These are phyloP conservation scores for Apeltes quadracus DNA, from an alignment of 2,113 vertebrate species.

Conservation along the genomic window DNA sequence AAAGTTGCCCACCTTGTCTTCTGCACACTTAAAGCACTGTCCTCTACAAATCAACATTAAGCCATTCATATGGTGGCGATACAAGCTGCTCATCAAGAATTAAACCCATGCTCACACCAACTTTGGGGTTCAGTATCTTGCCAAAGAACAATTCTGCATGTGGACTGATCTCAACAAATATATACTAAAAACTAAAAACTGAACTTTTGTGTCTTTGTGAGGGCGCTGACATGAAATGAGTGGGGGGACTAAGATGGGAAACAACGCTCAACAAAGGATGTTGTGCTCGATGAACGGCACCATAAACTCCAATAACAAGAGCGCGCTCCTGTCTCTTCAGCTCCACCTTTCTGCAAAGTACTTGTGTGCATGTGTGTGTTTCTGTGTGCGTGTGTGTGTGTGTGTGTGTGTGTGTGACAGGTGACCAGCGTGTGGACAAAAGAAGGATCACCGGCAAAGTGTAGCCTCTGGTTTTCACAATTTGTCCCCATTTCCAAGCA, in stretches of 20 bases:
- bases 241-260: neutral
- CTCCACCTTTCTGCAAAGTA: neutral
- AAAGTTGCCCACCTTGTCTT: neutral
- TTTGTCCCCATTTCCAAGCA: constrained; percentile 83
- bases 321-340: constrained; percentile 3
- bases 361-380: neutral
- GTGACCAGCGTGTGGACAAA: constrained; percentile 86
- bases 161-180: neutral
- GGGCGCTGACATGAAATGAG: neutral
- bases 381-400: constrained; percentile 21
- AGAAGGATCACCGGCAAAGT: constrained; percentile 82
- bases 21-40: neutral
- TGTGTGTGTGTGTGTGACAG: constrained; percentile 73
- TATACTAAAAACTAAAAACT: neutral
- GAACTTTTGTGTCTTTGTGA: neutral
- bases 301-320: neutral
- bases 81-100: neutral
- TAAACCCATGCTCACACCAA: neutral
- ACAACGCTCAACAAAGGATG: neutral
- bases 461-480: constrained; percentile 81
- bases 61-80: neutral
- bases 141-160: neutral
- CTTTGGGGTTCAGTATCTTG: neutral
- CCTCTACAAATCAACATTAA: neutral
- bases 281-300: neutral